Conservation (phyloP, 1,140 invertebrate species). For the Tetramorium parvispinum region DNA sequence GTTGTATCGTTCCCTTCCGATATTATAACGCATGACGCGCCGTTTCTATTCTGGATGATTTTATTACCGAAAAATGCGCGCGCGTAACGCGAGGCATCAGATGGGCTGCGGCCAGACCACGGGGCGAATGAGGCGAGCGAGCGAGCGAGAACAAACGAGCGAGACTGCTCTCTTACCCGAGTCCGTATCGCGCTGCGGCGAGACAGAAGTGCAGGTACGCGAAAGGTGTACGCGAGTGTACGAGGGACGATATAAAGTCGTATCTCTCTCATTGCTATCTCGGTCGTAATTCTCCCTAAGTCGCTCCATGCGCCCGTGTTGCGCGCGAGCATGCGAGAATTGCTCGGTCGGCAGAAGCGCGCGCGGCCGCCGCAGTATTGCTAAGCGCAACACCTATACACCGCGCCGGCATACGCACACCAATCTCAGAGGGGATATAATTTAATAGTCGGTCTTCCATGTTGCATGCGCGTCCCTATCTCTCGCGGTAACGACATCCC, state of each 20-base stretch:
- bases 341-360: conserved; percentile 75
- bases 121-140: neutral
- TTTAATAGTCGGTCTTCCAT: conserved; percentile 81
- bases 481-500: conserved; percentile 77
- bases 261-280: conserved; percentile 82
- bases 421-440: conserved; percentile 76
- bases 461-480: conserved; percentile 76
- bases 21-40: neutral
- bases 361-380: neutral
- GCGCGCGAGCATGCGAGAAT: conserved; percentile 79
- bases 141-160: conserved; percentile 7
- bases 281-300: conserved; percentile 81
- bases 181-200: neutral
- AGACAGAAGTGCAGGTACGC: neutral
- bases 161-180: neutral
- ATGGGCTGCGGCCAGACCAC: too few species aligned
- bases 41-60: neutral
- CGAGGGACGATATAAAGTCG: conserved; percentile 79
- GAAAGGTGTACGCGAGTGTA: conserved; percentile 18
- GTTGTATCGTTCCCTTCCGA: neutral
- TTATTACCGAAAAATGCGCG: conserved; percentile 8
- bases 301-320: conserved; percentile 73
- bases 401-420: conserved; percentile 13
- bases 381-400: conserved; percentile 20
- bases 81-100: neutral